Conservation (phyloP, 35 echinoderm and acorn worm species). For the Heliocidaris tuberculata region DNA sequence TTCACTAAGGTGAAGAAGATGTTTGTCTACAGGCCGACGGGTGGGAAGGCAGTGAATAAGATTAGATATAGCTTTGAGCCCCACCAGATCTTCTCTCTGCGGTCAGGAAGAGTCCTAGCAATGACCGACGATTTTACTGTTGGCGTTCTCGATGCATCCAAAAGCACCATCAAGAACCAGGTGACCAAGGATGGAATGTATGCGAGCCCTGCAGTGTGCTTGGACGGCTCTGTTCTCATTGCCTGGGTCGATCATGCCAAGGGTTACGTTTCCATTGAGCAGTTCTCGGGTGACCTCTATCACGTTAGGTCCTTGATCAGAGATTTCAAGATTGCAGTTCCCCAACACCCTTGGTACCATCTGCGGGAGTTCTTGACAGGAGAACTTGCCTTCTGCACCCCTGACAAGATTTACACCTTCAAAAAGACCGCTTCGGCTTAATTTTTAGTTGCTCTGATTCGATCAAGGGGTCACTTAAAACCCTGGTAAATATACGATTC, state of each 20-base stretch:
- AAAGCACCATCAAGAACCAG: not conserved
- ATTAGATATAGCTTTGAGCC: not conserved
- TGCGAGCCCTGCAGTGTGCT: not conserved
- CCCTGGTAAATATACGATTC: not conserved
- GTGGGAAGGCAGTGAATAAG: constrained; percentile 2
- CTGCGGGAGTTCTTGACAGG: constrained; percentile 29
- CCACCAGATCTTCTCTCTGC: not conserved
- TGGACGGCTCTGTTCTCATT: not conserved
- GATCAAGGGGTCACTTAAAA: not conserved
- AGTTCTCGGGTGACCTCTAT: constrained; percentile 15
- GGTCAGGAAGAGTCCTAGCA: not conserved
- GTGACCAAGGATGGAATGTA: not conserved
- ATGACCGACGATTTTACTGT: not conserved
- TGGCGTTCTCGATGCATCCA: not conserved
- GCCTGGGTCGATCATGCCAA: constrained; percentile 25
- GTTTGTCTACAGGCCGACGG: not conserved
- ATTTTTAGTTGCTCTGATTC: not conserved
- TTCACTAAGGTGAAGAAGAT: constrained; percentile 31
- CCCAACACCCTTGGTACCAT: not conserved
- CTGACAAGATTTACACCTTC: constrained; percentile 17
- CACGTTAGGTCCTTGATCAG: not conserved
- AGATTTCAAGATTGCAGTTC: not conserved
- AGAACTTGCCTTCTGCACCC: constrained; percentile 21
- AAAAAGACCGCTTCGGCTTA: not conserved
- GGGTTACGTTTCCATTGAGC: not conserved